Percentiles rank a stretch among this genome's conserved stretches.
Evolutionary conservation across 2,888 invertebrate genomes (phyloP).

Genomic region (Lepas anatifera): DNA sequence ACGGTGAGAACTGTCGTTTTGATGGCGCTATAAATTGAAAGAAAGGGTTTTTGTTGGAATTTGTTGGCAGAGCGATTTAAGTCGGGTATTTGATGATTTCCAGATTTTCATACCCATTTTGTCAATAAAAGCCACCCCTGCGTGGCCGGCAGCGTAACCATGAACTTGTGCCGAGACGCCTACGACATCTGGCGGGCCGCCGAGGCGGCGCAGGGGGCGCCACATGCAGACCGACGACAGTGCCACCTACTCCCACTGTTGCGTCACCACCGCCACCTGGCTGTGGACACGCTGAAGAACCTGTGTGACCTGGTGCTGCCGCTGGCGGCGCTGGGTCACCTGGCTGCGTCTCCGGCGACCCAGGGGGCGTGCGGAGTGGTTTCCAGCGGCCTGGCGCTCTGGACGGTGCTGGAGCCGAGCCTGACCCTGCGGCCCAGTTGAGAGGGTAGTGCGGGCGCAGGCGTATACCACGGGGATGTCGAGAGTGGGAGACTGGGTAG

Average conservation of each 20-base stretch:
- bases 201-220: no score
- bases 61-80: no score
- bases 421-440: slow-evolving; percentile 3
- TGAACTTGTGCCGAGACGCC: background rate
- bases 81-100: no score
- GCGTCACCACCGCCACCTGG: slow-evolving; percentile 46
- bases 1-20: no score
- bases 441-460: background rate
- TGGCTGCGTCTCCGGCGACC: slow-evolving; percentile 59
- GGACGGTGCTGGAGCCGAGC: background rate
- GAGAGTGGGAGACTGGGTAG: no score
- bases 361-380: slow-evolving; percentile 65
- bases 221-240: no score
- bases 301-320: slow-evolving; percentile 77
- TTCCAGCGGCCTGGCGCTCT: slow-evolving; percentile 36
- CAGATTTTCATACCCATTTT: no score
- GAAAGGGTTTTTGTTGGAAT: no score
- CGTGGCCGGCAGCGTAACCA: background rate
- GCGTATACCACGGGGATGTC: no score
- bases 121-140: no score
- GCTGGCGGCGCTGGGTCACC: slow-evolving; percentile 61
- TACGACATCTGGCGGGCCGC: background rate
- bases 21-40: no score
- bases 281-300: slow-evolving; percentile 74
- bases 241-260: background rate